Evolutionary conservation across 1,140 invertebrate genomes (phyloP).

Genomic region (Oncopodura yosiiana): DNA sequence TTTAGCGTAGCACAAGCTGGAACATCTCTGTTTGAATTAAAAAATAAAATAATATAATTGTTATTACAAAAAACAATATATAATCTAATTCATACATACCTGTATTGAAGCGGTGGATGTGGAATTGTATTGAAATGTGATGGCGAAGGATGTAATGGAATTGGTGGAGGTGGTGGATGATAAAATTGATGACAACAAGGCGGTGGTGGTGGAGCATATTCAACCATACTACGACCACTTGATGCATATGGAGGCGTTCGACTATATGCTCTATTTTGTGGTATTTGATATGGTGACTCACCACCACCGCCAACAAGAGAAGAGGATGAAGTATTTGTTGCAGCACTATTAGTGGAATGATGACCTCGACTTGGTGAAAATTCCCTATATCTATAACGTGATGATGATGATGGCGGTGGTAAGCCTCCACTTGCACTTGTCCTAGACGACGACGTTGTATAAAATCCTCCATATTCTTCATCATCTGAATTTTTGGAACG

Average conservation of each 20-base stretch:
- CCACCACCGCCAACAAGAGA: slow-evolving; percentile 5
- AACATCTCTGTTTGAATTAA: slow-evolving; percentile 27
- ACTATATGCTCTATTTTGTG: slow-evolving; percentile 18
- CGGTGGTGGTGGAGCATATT: slow-evolving; percentile 32
- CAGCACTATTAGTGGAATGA: slow-evolving; percentile 1
- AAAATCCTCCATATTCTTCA: slow-evolving; percentile 34
- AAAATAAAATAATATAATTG: background rate
- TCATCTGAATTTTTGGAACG: slow-evolving; percentile 32
- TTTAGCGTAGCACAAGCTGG: slow-evolving; percentile 34
- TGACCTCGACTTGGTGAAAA: slow-evolving; percentile 32
- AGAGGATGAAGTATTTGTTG: slow-evolving; percentile 16
- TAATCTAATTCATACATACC: slow-evolving; percentile 12
- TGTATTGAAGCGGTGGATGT: slow-evolving; percentile 35
- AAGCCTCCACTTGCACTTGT: slow-evolving; percentile 8
- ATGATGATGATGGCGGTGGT: background rate
- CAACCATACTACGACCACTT: slow-evolving; percentile 22
- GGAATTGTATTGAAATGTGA: slow-evolving; percentile 35
- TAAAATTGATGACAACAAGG: slow-evolving; percentile 35
- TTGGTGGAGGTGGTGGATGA: slow-evolving; percentile 28
- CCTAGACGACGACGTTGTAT: slow-evolving; percentile 5
- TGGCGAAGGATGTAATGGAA: slow-evolving; percentile 26
- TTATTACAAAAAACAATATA: background rate
- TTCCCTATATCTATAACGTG: slow-evolving; percentile 30
- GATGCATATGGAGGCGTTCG: slow-evolving; percentile 21
- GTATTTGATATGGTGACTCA: slow-evolving; percentile 13